These are phyloP conservation scores for Schizaphis graminum DNA, from an alignment of 2,888 invertebrate species.

Conservation along the genomic window DNA sequence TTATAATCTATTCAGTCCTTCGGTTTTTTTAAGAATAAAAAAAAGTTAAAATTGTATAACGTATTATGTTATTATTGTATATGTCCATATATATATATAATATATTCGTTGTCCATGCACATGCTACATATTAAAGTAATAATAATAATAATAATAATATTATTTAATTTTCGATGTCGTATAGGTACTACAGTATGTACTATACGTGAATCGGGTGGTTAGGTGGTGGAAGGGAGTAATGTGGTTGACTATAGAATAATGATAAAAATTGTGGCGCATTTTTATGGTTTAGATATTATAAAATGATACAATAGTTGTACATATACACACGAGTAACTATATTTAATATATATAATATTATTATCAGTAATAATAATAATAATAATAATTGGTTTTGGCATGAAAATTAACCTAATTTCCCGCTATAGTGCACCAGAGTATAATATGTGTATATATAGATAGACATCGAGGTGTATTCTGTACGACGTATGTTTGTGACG, in stretches of 20 bases:
- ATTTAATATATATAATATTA: not conserved
- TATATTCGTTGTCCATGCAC: not conserved
- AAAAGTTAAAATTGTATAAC: conserved; percentile 58
- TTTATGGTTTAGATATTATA: conserved; percentile 27
- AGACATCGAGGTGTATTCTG: conserved; percentile 46
- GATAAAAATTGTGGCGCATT: conserved; percentile 18
- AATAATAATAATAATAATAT: conserved; percentile 20
- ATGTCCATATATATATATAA: conserved; percentile 8
- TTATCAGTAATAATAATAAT: conserved; percentile 23
- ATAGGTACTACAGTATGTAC: not conserved
- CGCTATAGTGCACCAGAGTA: not conserved
- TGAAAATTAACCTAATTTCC: conserved; percentile 61
- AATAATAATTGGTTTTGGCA: conserved; percentile 46
- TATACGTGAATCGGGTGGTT: not conserved
- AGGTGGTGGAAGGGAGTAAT: not conserved
- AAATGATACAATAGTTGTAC: not conserved
- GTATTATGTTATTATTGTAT: conserved; percentile 20
- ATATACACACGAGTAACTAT: not conserved
- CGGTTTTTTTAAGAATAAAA: conserved; percentile 29
- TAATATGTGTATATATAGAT: not conserved
- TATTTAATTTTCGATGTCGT: conserved; percentile 16
- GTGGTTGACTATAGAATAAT: conserved; percentile 10
- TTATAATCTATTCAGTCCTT: conserved; percentile 61
- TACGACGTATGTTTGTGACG: not conserved
- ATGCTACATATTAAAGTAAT: not conserved